Evolutionary conservation across 2,797 vertebrate genomes (phyloP).

Genomic region (Enteromius fasciolatus): DNA sequence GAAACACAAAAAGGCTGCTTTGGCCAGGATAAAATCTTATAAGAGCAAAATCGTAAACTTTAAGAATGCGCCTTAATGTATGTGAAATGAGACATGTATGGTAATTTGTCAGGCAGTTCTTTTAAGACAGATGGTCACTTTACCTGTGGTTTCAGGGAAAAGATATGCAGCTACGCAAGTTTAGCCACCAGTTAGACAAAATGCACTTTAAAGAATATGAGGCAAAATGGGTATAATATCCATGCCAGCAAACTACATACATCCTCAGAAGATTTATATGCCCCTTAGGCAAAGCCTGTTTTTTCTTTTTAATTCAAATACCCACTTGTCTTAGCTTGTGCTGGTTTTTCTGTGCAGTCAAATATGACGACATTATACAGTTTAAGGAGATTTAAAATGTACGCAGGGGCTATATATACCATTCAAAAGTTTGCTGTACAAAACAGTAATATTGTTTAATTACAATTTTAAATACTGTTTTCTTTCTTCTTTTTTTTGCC

Average conservation of each 20-base stretch:
- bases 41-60: neutral
- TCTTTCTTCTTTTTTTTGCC: too few relatives aligned
- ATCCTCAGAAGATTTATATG: neutral
- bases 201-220: constrained; percentile 9
- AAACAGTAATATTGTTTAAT: neutral
- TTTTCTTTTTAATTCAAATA: neutral
- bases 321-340: neutral
- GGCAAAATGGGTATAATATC: neutral
- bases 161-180: neutral
- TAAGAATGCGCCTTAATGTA: neutral
- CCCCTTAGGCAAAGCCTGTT: neutral
- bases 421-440: neutral
- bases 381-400: neutral
- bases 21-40: neutral
- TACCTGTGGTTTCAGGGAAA: neutral
- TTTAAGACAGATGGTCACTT: neutral
- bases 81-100: neutral
- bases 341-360: constrained; percentile 4
- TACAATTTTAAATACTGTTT: neutral
- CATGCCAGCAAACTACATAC: neutral
- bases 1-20: neutral
- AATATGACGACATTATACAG: neutral
- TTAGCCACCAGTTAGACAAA: neutral
- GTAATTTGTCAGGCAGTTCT: neutral
- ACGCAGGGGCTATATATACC: neutral